Percentiles rank a stretch among this genome's conserved stretches.
These are phyloP conservation scores for Petrocephalus microphthalmus DNA, from an alignment of 2,113 vertebrate genomes.

Conservation along the genomic window DNA sequence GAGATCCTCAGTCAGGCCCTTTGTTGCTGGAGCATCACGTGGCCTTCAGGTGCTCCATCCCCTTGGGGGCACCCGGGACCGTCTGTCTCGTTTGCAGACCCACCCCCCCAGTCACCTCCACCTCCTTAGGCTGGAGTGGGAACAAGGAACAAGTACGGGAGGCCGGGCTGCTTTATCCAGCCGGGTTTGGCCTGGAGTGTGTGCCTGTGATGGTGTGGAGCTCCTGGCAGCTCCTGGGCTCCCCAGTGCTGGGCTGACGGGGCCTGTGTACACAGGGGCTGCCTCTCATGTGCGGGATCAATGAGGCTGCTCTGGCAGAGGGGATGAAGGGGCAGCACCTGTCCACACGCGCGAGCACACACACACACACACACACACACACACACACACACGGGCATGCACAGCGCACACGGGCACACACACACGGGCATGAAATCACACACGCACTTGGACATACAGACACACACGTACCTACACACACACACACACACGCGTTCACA, in stretches of 20 bases:
- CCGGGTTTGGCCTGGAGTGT: not conserved
- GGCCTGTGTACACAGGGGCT: not conserved
- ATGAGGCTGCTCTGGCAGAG: not conserved
- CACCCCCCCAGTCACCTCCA: not conserved
- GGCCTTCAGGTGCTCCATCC: constrained; percentile 15
- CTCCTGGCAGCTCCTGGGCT: not conserved
- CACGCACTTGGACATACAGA: too few relatives aligned
- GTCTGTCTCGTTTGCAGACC: not conserved
- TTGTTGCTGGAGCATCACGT: constrained; percentile 35
- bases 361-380: not conserved
- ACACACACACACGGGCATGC: constrained; percentile 12
- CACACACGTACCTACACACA: not conserved
- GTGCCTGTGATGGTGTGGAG: not conserved
- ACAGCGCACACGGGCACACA: not conserved
- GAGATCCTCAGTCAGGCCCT: constrained; percentile 35
- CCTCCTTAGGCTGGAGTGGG: not conserved
- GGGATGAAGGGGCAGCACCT: not conserved
- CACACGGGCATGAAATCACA: not conserved
- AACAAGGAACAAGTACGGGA: not conserved
- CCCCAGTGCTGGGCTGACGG: not conserved
- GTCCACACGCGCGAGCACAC: too few relatives aligned
- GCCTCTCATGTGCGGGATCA: not conserved
- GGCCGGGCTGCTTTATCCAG: not conserved
- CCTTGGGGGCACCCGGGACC: not conserved
- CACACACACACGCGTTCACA: not conserved